Base-by-base conservation (phyloP, 1,140 invertebrate genomes). In the Ylistrum balloti region DNA sequence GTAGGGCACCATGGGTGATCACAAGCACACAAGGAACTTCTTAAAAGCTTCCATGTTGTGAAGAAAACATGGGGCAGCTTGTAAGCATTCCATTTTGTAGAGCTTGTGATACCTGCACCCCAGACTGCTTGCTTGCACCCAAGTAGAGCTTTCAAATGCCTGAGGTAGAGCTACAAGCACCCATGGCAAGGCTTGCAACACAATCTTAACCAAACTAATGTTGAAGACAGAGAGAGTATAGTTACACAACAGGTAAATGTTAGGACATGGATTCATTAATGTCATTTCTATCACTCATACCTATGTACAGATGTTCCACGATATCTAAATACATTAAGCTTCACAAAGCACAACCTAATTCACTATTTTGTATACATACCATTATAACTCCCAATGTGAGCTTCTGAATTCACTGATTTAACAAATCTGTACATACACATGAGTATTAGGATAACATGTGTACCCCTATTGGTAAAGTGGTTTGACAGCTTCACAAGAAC, bases 211-310 rank as follows among this genome's bases (percentile, higher is more conserved):
- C n/a, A n/a, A 74, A 74, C 56, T 28, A 74, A 74, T 74, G 22
- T 7, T 28, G 56, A 74, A 74, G 56, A 28, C 56, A 28, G 56
- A 28, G 22, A 74, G 56, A 74, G 22, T 74, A 74, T n/a, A 74
- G 56, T 28, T 74, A 74, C 56, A 74, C n/a, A 74, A 74, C 56
- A 74, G 56, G 56, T 28, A 74, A 74, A 74, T 74, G 56, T 74
- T 2, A 28, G 56, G 56, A 74, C 56, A 74, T 11, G 22, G 56
- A 74, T 74, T 74, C 22, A 28, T 74, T 74, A 5, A 28, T 74
- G 56, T 74, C 20, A 45, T 17, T 45, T 74, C 56, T 74, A 74
- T 28, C 56, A 74, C 56, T 74, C n/a, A 28, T 3, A 74, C 28
- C n/a, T 74, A 74, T 74, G 56, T 74, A 74, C 56, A 74, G 56